Evolutionary conservation across 2,888 invertebrate genomes (phyloP).

Genomic region (Eilema sororculum): DNA sequence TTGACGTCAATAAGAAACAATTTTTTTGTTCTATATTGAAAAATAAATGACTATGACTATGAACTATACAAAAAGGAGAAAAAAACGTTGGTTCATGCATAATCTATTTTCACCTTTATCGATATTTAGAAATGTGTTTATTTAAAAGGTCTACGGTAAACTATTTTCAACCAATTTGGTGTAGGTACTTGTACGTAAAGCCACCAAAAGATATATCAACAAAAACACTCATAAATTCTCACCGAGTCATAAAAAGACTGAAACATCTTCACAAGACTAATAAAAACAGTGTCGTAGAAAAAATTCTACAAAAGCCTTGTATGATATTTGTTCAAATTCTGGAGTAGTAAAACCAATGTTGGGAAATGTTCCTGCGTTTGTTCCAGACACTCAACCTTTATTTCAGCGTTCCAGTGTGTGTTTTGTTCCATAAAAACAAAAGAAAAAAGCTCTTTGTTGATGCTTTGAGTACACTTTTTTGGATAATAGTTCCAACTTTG

Average conservation of each 20-base stretch:
- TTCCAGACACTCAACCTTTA: background rate
- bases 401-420: background rate
- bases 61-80: too few species aligned
- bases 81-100: too few species aligned
- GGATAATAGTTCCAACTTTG: background rate
- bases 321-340: constrained; percentile 5
- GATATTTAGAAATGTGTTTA: too few species aligned
- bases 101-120: too few species aligned
- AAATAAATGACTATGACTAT: too few species aligned
- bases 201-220: background rate
- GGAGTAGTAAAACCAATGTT: too few species aligned
- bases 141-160: background rate
- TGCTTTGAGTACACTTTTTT: background rate
- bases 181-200: background rate
- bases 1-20: too few species aligned
- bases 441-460: constrained; percentile 20
- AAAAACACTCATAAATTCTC: background rate
- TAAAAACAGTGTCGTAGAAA: constrained; percentile 3
- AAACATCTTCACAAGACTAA: background rate
- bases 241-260: background rate
- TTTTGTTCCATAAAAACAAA: constrained; percentile 13
- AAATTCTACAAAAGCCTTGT: background rate
- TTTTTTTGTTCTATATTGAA: too few species aligned
- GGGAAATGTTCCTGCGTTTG: background rate
- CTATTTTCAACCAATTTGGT: background rate